phyloP scores from a whole-genome alignment of 2,888 invertebrate genomes.

The Xestia c-nigrum region DNA sequence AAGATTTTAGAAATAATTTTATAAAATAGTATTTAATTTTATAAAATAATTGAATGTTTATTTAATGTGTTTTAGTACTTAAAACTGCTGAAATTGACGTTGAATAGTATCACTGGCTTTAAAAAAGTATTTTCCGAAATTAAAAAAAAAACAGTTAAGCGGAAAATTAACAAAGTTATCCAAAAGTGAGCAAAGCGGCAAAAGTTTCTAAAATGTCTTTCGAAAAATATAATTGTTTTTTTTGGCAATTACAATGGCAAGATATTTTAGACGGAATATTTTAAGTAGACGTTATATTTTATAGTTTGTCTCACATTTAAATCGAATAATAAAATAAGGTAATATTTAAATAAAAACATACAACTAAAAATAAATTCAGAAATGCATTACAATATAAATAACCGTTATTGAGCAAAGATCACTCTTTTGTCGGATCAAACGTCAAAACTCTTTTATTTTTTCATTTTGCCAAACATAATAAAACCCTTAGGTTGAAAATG shows the following conservation, averaged over 20 bases:
- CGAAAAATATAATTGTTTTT: neutral
- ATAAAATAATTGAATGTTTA: constrained; percentile 17
- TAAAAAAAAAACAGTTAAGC: neutral
- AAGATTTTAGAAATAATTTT: neutral
- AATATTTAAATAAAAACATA: constrained; percentile 28
- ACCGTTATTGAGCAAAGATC: constrained; percentile 19
- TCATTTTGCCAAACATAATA: constrained; percentile 1
- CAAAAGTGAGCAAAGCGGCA: neutral
- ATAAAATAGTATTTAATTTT: constrained; percentile 1
- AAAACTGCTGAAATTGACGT: constrained; percentile 3
- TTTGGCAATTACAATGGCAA: constrained; percentile 17
- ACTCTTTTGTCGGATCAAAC: neutral
- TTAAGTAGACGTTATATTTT: constrained; percentile 6
- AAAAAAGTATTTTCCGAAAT: neutral
- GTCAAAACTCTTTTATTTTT: neutral
- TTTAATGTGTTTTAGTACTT: neutral
- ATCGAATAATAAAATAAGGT: constrained; percentile 28
- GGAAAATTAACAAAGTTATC: neutral
- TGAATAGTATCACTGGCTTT: constrained; percentile 17
- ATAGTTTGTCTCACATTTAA: constrained; percentile 4
- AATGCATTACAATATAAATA: constrained; percentile 27
- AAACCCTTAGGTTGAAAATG: neutral
- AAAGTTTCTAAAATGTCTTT: neutral
- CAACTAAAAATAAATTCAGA: constrained; percentile 13
- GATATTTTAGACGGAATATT: constrained; percentile 2